Percentiles rank a stretch among this genome's conserved stretches.
Conservation (phyloP, 2,113 vertebrate genomes). For the Ceyx cyanopectus region DNA sequence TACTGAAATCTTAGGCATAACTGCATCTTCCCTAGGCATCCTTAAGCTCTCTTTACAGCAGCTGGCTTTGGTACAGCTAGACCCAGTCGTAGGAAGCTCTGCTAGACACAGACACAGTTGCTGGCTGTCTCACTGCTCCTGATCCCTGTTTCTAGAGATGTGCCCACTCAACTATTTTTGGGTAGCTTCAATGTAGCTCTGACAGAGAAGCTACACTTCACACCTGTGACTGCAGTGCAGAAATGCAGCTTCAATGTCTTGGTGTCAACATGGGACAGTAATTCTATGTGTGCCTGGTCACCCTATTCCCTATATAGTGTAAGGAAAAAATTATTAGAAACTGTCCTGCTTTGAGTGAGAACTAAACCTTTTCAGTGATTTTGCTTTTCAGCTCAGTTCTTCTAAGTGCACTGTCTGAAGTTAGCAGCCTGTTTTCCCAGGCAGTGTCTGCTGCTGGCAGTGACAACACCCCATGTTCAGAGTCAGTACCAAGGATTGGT, state of each 20-base stretch:
- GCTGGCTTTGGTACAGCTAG: not conserved
- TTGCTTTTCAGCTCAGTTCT: no score
- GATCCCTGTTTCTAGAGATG: not conserved
- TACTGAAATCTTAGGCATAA: not conserved
- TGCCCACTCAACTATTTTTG: not conserved
- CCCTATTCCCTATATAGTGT: not conserved
- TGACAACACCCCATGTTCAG: no score
- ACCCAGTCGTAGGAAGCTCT: not conserved
- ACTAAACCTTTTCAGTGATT: no score
- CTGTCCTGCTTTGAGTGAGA: not conserved
- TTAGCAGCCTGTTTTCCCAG: no score
- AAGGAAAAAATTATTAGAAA: not conserved
- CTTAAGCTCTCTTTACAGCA: not conserved
- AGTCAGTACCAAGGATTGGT: no score
- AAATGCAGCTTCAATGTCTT: not conserved
- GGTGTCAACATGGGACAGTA: not conserved
- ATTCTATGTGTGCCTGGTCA: not conserved
- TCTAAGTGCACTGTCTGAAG: no score
- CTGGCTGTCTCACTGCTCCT: not conserved
- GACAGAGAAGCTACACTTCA: not conserved
- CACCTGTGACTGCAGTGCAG: not conserved
- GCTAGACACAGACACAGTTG: rapidly evolving
- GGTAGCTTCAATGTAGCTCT: not conserved
- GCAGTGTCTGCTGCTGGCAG: no score
- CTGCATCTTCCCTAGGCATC: not conserved